Evolutionary conservation across 2,797 vertebrate genomes (phyloP).

Genomic region (Rhinoraja longicauda): DNA sequence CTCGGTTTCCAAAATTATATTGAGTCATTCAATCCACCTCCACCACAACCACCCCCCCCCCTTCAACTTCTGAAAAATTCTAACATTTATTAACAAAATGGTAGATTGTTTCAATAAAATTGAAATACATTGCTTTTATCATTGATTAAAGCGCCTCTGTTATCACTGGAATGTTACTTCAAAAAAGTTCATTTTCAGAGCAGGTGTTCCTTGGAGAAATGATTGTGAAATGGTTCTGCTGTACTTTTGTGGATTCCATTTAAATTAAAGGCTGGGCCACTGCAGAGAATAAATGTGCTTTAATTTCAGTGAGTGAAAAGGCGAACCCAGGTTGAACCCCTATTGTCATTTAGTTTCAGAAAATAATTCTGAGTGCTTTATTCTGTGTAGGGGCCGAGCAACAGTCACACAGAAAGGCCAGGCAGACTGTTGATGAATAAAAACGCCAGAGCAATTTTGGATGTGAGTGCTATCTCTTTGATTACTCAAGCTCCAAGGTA

Average conservation of each 20-base stretch:
- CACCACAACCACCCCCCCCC: not conserved
- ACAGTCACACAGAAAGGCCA: constrained; percentile 46
- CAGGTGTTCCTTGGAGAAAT: constrained; percentile 26
- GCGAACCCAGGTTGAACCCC: constrained; percentile 41
- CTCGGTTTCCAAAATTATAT: constrained; percentile 8
- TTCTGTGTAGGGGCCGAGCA: constrained; percentile 45
- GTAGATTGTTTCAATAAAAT: not conserved
- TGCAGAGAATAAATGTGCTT: constrained; percentile 54
- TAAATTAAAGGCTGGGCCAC: constrained; percentile 45
- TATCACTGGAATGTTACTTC: not conserved
- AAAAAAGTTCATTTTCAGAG: constrained; percentile 21
- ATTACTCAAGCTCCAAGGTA: constrained; percentile 61
- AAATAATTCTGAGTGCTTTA: constrained; percentile 61
- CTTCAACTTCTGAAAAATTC: constrained; percentile 11
- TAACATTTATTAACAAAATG: constrained; percentile 15
- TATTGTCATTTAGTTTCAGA: constrained; percentile 60
- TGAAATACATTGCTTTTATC: constrained; percentile 24
- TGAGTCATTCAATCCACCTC: not conserved
- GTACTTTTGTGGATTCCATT: constrained; percentile 44
- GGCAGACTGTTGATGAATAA: constrained; percentile 60
- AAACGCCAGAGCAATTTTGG: constrained; percentile 58
- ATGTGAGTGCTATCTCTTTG: constrained; percentile 67
- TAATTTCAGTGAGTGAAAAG: constrained; percentile 55
- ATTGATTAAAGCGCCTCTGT: constrained; percentile 7
- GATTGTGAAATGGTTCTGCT: constrained; percentile 24